Evolutionary conservation across 1,140 invertebrate species (phyloP), one percentile per base, ranked within the genome.

Genomic region (Schlechtendalia chinensis): DNA sequence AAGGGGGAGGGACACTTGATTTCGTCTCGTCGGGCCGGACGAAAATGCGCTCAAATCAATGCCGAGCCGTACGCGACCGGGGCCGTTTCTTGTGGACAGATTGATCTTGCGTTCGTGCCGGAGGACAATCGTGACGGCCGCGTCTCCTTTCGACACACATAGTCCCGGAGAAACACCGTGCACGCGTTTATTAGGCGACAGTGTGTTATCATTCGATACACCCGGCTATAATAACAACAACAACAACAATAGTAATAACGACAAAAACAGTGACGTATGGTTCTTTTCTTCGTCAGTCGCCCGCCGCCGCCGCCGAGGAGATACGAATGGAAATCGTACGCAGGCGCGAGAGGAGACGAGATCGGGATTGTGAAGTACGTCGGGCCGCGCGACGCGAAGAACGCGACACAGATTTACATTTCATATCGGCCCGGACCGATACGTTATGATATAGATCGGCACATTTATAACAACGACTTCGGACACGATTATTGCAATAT

Each of bases 121-220:
- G n/a, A n/a, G n/a, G n/a, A n/a, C n/a, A n/a, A n/a, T 50, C 45
- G 39, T 69, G 50, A 22, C 67, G 67, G 50, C 45, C 67, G 67
- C 67, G 27, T 69, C 67, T 69, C 22, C 67, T 17, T 22, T 50
- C 27, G 67, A 50, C 67, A 69, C 6, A 50, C 39, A 69, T 69
- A n/a, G n/a, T 69, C 45, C 22, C 1, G 45, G 11, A 22, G 22
- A 69, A 17, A 50, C 24, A 50, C 14, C 8, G 8, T 3, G 32
- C 8, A 39, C 32, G 22, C 22, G 45, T 69, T 50, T 67, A 45
- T 67, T 47, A 63, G 22, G 32, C 22, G 39, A 50, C 67, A 50
- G 67, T 69, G 45, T 69, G 22, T 69, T 69, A 24, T 24, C 45
- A 69, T 69, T 69, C 67, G 67, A 47, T 27, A 69, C 67, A 69